Base-by-base conservation (phyloP, 2,113 vertebrate genomes). In the Corynorhinus townsendii region DNA sequence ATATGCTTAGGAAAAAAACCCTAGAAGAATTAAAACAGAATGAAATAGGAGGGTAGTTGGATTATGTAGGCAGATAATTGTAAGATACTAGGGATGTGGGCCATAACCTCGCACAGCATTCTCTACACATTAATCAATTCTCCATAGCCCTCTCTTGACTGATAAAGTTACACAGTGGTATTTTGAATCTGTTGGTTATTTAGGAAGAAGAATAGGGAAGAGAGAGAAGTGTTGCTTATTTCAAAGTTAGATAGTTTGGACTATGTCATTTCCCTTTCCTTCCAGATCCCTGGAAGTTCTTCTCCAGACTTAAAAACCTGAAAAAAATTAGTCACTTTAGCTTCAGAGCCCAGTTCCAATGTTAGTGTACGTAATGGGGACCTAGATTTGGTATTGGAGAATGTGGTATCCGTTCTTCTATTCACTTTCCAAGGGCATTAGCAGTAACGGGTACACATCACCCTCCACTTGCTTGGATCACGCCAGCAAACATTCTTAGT, bases 141-240 rank as follows among this genome's bases (percentile, higher is more conserved):
- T 84, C 52, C 26, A 3, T 49, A 43, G 40, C 28, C 40, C 62
- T 43, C 40, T 95, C 15, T 45, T 86, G 81, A 93, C 59, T 84
- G 96, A 49, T 86, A 71, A 62, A 77, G 56, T 95, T 89, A 69
- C 10, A 56, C 45, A 47, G 66, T n/a, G 62, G 20, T 35, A 49
- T 79, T 87, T 90, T 45, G 77, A 84, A 17, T 30, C 24, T 59
- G 43, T 45, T 49, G 66, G 35, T 85, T 94, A 79, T 66, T 95
- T 84, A 93, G 83, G 89, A 80, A 56, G 72, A 92, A 89, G 49
- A 90, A 75, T 69, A 77, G 77, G 22, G 33, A 94, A 11, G 82
- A 85, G 54, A 82, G 59, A 91, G 82, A 77, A 85, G 76, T 24
- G 7, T 59, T 59, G 52, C 45, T 91, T 64, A 72, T 94, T 93